Evolutionary conservation across 2,797 vertebrate genomes (phyloP).

Genomic region (Syndactyla subalaris): DNA sequence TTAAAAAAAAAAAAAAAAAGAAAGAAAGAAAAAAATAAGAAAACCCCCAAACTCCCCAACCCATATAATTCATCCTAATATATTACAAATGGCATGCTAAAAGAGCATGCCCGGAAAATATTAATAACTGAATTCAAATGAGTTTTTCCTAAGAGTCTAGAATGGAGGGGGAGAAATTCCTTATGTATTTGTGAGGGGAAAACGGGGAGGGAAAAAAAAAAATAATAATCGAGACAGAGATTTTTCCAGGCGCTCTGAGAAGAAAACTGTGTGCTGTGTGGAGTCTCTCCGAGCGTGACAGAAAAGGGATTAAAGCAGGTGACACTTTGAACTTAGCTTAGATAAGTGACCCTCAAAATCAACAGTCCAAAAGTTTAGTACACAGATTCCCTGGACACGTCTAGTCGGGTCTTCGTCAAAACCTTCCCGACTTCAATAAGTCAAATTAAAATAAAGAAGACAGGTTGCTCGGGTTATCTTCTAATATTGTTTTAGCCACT

Average conservation of each 20-base stretch:
- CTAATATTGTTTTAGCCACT: slow-evolving; percentile 73
- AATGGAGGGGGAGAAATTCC: slow-evolving; percentile 23
- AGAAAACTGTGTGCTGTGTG: neutral
- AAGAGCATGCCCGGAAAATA: slow-evolving; percentile 58
- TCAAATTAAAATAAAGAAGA: slow-evolving; percentile 68
- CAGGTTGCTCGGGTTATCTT: slow-evolving; percentile 73
- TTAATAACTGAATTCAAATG: slow-evolving; percentile 66
- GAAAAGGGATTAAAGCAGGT: slow-evolving; percentile 75
- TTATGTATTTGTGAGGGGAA: slow-evolving; percentile 3
- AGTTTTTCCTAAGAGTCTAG: slow-evolving; percentile 39
- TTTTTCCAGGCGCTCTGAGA: neutral
- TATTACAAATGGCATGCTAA: slow-evolving; percentile 55
- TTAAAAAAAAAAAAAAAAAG: neutral
- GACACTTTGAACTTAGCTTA: slow-evolving; percentile 78
- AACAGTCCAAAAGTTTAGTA: slow-evolving; percentile 77
- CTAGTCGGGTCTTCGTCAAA: slow-evolving; percentile 73
- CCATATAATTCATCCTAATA: slow-evolving; percentile 67
- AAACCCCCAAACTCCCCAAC: neutral
- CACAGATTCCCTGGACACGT: slow-evolving; percentile 70
- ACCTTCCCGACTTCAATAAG: slow-evolving; percentile 50
- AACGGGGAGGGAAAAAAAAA: neutral
- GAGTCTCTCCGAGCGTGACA: slow-evolving; percentile 68
- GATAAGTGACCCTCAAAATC: slow-evolving; percentile 78
- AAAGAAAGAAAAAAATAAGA: neutral
- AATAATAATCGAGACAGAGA: neutral